Conservation (phyloP, 2,113 vertebrate genomes). For the Erpornis zantholeuca region DNA sequence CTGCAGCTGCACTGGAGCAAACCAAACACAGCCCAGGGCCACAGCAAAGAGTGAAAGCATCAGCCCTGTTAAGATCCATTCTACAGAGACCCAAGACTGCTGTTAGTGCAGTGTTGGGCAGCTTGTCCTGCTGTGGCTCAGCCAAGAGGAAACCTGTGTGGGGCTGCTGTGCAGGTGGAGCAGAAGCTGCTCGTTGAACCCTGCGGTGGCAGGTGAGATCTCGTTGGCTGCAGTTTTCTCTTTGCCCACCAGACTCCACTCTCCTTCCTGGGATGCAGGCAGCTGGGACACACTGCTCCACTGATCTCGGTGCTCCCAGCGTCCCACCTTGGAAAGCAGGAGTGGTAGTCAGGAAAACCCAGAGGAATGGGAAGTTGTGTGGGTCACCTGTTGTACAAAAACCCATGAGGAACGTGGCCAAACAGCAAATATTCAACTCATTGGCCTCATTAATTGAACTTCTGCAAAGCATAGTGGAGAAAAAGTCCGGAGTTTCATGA, state of each 20-base stretch:
- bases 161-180: neutral
- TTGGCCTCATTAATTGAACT: neutral
- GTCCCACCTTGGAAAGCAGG: neutral
- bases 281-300: neutral
- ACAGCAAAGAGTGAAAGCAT: neutral
- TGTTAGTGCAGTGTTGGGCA: rapidly evolving
- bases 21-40: neutral
- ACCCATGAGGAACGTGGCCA: neutral
- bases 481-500: neutral
- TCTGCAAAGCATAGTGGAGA: neutral
- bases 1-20: neutral
- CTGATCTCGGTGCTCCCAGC: rapidly evolving
- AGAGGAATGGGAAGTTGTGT: neutral
- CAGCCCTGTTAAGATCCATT: neutral
- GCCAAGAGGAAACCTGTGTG: neutral
- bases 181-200: neutral
- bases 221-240: neutral
- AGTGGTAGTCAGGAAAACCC: neutral
- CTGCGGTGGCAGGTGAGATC: neutral
- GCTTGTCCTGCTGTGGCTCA: neutral
- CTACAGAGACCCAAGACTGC: neutral
- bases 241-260: slow-evolving; percentile 44
- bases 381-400: neutral
- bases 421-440: neutral
- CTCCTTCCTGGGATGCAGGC: neutral